Evolutionary conservation across 2,888 invertebrate genomes (phyloP).

Genomic region (Idaea straminata): DNA sequence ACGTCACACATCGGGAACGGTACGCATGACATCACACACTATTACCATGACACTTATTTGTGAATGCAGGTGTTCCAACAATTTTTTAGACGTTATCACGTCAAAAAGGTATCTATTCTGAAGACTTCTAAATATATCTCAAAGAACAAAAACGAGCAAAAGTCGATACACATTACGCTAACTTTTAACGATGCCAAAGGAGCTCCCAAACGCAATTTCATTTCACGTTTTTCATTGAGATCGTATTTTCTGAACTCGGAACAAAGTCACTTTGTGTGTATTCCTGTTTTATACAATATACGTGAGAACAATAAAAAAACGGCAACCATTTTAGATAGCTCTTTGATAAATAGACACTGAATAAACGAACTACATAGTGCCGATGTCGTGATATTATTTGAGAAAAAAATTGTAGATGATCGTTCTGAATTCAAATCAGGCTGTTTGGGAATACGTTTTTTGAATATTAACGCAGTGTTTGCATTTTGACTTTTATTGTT

Average conservation of each 20-base stretch:
- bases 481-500: background rate
- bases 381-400: background rate
- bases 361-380: background rate
- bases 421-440: background rate
- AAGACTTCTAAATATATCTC: background rate
- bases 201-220: background rate
- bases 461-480: background rate
- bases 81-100: no score
- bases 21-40: no score
- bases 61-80: no score
- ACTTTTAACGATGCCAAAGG: slow-evolving; percentile 1
- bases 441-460: background rate
- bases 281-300: background rate
- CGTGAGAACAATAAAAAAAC: background rate
- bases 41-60: no score
- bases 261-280: slow-evolving; percentile 1
- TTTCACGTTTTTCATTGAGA: background rate
- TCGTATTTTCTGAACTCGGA: background rate
- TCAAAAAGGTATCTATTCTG: background rate
- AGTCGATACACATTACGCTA: background rate
- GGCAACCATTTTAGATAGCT: background rate
- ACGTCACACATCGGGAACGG: no score
- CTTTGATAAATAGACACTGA: background rate
- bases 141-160: background rate
- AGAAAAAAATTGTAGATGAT: background rate